Conservation (phyloP, 2,888 invertebrate species). For the Euzophera pinguis region DNA sequence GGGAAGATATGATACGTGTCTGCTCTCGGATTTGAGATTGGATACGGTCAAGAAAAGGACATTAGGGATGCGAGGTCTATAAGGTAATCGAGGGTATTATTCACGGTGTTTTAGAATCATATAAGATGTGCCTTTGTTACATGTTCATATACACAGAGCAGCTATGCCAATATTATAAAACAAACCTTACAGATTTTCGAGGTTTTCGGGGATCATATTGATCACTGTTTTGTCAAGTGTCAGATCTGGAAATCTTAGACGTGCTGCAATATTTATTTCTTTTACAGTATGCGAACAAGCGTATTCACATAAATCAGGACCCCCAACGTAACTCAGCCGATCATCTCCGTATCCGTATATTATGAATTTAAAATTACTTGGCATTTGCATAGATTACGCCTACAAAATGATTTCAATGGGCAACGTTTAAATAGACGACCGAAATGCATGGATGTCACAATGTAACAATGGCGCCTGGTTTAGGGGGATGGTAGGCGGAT, state of each 20-base stretch:
- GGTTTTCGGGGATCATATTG: no score
- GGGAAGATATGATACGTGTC: conserved; percentile 39
- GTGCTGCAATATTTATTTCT: no score
- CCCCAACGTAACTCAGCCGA: background rate
- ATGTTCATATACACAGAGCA: background rate
- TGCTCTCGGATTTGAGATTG: conserved; percentile 54
- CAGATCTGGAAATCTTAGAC: no score
- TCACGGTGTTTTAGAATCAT: conserved; percentile 7
- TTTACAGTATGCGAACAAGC: background rate
- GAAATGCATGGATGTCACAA: conserved; percentile 25
- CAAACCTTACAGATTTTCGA: no score
- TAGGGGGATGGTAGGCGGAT: conserved; percentile 23
- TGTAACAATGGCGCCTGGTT: conserved; percentile 18
- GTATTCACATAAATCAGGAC: background rate
- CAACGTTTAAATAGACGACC: conserved; percentile 26
- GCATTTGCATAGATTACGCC: conserved; percentile 16
- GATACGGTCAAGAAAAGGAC: conserved; percentile 40
- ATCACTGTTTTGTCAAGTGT: no score
- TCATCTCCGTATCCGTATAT: background rate
- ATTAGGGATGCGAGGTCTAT: conserved; percentile 24
- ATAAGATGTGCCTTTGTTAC: background rate
- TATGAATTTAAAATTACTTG: conserved; percentile 9
- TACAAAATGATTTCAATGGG: conserved; percentile 22
- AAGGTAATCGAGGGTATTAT: conserved; percentile 2
- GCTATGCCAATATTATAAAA: no score